phyloP scores from a whole-genome alignment of 2,888 invertebrate species.

The Azorinus chamasolen region DNA sequence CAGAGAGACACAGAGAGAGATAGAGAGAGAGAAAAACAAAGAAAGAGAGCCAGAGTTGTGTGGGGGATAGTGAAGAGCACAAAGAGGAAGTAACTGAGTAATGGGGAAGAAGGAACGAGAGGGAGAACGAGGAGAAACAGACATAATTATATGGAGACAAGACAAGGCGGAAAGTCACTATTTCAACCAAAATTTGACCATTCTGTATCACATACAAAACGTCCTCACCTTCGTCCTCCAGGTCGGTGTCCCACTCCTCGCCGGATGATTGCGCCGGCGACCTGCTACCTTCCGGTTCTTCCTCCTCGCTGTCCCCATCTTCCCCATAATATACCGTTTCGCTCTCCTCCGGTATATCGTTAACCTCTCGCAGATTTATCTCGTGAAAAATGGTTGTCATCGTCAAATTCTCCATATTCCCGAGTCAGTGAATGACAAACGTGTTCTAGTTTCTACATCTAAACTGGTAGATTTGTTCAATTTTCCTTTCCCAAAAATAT shows the following conservation, averaged over 20 bases:
- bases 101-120: too few species aligned
- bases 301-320: slow-evolving; percentile 8
- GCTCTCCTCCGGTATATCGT: not conserved
- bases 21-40: too few species aligned
- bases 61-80: too few species aligned
- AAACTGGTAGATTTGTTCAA: too few species aligned
- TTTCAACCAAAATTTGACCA: not conserved
- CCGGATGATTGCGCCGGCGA: slow-evolving; percentile 31
- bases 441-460: too few species aligned
- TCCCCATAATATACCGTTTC: not conserved
- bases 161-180: not conserved
- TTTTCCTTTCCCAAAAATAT: too few species aligned
- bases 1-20: too few species aligned
- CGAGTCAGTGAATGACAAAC: too few species aligned
- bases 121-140: too few species aligned
- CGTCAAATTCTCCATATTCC: too few species aligned
- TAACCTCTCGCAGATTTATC: slow-evolving; percentile 18
- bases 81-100: too few species aligned
- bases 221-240: slow-evolving; percentile 62
- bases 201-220: not conserved
- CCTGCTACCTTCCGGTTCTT: not conserved
- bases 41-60: too few species aligned
- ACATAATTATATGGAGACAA: not conserved
- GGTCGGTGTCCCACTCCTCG: slow-evolving; percentile 69
- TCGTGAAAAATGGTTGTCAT: slow-evolving; percentile 45